Evolutionary conservation across 2,888 invertebrate genomes (phyloP), one percentile per base, ranked within the genome.

Genomic region (Diabrotica balteata): DNA sequence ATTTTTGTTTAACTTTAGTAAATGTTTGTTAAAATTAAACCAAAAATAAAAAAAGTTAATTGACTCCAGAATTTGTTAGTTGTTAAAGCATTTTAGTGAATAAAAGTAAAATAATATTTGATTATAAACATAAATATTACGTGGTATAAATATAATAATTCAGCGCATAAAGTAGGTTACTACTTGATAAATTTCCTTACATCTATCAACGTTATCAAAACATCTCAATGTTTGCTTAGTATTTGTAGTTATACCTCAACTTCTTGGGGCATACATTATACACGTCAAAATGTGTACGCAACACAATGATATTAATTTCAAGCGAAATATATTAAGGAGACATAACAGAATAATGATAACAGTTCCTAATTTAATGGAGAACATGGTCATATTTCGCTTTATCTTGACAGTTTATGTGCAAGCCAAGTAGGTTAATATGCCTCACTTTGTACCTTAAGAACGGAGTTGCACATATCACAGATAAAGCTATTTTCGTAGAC

Each of bases 391-490:
- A 64, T 64, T 64, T 64, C 52, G 51, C 45, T 58, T 59, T 64
- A 64, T 64, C 64, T 64, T 64, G 58, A 58, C 64, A 58, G 51
- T 64, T 64, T 58, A 52, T 59, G 58, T 64, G 58, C 64, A 52
- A 46, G 58, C 64, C 64, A 64, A 64, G 64, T 64, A 64, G 64
- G 64, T 64, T 64, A 58, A 63, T 63, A 63, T 54, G 57, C 63
- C 51, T 58, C 49, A 54, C 42, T 58, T 63, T 63, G 58, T 64
- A 64, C 52, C 58, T 32, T 64, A 64, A 64, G 64, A 64, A 64
- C 46, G 44, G 52, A 58, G 45, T 11, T 63, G 52, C 58, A 64
- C 58, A 58, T 64, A 52, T 58, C 58, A 58, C 44, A 55, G 50
- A 55, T 54, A 51, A 51, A 61, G 44, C 61, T 22, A 51, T 61